A percentile compares a stretch with the other conserved stretches of the same genome.
phyloP scores from a whole-genome alignment of 2,888 invertebrate genomes.

The Drosophila demipolita region DNA sequence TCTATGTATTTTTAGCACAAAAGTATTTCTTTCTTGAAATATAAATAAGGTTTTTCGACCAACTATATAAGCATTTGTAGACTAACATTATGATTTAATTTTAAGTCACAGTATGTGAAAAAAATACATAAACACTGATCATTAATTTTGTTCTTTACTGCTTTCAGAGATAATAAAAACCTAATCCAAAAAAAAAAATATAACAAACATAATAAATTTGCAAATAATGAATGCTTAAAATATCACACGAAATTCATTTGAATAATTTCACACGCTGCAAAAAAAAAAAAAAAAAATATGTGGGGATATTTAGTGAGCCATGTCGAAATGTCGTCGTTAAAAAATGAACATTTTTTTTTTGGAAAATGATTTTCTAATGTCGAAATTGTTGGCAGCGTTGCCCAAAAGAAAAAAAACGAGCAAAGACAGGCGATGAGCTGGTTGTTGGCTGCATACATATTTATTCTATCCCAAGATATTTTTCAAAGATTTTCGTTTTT shows the following conservation, averaged over 20 bases:
- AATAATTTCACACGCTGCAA: constrained; percentile 59
- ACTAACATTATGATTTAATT: constrained; percentile 11
- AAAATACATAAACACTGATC: constrained; percentile 28
- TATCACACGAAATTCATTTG: constrained; percentile 47
- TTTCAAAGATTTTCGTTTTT: constrained; percentile 19
- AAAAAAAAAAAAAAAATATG: too few relatives aligned
- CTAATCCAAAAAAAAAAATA: constrained; percentile 14
- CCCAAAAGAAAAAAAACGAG: constrained; percentile 41
- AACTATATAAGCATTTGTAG: background rate
- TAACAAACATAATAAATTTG: background rate
- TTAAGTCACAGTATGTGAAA: constrained; percentile 16
- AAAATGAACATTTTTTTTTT: constrained; percentile 50
- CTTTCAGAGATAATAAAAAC: constrained; percentile 19
- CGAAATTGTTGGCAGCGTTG: constrained; percentile 48
- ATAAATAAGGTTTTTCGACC: background rate
- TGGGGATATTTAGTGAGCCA: constrained; percentile 60
- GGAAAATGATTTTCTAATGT: constrained; percentile 62
- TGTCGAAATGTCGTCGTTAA: constrained; percentile 71
- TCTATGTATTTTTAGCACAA: background rate
- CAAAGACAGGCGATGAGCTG: constrained; percentile 16
- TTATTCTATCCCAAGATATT: constrained; percentile 1
- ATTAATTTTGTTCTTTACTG: constrained; percentile 35
- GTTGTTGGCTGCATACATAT: constrained; percentile 6
- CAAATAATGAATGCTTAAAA: constrained; percentile 32
- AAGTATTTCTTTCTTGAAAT: background rate